phyloP scores from a whole-genome alignment of 2,888 invertebrate species.

The Taphrorychus bicolor region DNA sequence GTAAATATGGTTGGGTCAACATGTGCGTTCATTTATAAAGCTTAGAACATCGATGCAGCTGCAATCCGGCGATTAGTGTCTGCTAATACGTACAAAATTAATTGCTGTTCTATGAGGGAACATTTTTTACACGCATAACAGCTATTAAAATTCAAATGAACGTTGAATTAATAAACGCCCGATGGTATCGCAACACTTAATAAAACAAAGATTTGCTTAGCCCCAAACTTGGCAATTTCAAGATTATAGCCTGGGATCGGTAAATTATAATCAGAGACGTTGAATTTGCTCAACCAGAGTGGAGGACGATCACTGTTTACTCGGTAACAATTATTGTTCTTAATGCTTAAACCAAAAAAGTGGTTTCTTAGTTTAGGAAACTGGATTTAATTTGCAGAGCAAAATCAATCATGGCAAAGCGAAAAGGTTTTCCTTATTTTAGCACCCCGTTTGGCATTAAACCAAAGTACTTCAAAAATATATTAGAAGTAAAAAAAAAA shows the following conservation, averaged over 20 bases:
- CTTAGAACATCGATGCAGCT: not conserved
- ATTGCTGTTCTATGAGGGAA: not conserved
- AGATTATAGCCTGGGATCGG: not conserved
- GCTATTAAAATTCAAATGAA: constrained; percentile 4
- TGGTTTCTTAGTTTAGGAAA: not conserved
- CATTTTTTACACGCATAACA: not conserved
- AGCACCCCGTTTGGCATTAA: no score
- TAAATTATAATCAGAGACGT: not conserved
- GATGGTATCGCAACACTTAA: not conserved
- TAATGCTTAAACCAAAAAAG: not conserved
- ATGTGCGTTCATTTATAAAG: not conserved
- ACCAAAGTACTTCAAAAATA: no score
- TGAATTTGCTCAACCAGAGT: not conserved
- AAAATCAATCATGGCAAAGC: no score
- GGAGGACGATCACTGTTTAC: not conserved
- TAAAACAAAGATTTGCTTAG: not conserved
- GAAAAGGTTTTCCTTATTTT: no score
- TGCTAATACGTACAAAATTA: not conserved
- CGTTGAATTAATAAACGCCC: not conserved
- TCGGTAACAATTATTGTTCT: not conserved
- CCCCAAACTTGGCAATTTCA: not conserved
- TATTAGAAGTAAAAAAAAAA: no score
- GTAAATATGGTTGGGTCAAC: not conserved
- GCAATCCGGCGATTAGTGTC: not conserved
- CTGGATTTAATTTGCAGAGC: no score